Conservation (phyloP, 2,888 invertebrate genomes). For the Noctuana brunneofusca region DNA sequence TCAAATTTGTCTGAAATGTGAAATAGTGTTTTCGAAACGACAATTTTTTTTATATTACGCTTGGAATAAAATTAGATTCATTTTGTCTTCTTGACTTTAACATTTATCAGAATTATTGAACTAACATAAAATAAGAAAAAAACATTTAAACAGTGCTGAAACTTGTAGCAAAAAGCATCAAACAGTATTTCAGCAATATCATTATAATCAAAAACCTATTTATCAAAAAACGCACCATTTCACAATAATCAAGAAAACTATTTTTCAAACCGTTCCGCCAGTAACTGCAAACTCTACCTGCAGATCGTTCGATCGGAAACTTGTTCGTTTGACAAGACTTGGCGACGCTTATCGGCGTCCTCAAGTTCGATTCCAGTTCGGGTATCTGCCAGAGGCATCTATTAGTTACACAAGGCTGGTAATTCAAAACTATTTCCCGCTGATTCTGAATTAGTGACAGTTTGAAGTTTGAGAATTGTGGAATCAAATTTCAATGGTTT, state of each 20-base stretch:
- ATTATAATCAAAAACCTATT: no score
- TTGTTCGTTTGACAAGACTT: conserved; percentile 27
- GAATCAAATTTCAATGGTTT: not conserved
- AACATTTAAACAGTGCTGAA: no score
- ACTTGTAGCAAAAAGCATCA: no score
- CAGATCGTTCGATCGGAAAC: conserved; percentile 27
- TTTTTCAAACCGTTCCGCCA: not conserved
- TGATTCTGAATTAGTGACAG: conserved; percentile 2
- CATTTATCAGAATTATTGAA: no score
- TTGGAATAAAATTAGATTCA: no score
- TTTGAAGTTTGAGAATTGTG: conserved; percentile 3
- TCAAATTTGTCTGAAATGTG: not conserved
- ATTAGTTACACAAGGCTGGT: conserved; percentile 8
- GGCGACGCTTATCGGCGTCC: conserved; percentile 18
- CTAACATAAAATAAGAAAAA: no score
- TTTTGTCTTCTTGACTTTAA: no score
- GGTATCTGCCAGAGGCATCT: conserved; percentile 19
- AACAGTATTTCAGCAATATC: no score
- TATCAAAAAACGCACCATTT: no score
- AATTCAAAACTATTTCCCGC: conserved; percentile 14
- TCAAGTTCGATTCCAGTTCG: conserved; percentile 10
- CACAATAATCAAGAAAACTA: no score
- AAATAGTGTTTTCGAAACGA: no score
- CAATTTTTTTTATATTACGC: no score
- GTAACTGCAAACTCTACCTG: not conserved